A percentile compares a stretch with the other conserved stretches of the same genome.
Conservation (phyloP, 2,113 vertebrate genomes). For the Struthidea cinerea region DNA sequence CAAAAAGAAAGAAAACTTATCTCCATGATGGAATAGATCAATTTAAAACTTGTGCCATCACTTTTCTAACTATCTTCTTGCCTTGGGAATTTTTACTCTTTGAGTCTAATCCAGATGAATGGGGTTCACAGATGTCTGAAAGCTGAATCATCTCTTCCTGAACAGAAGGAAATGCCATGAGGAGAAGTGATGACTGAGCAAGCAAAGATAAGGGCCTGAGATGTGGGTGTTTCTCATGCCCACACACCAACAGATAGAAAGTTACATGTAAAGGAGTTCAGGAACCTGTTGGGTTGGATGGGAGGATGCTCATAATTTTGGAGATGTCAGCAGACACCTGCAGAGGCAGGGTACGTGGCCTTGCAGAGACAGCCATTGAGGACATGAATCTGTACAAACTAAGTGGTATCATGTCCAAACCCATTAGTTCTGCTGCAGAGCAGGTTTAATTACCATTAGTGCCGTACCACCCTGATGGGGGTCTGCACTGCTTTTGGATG, state of each 20-base stretch:
- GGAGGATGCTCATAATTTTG: neutral
- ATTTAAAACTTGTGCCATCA: neutral
- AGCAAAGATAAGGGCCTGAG: neutral
- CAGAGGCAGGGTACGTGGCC: neutral
- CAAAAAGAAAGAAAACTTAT: neutral
- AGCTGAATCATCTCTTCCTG: neutral
- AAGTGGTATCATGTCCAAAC: neutral
- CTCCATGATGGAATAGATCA: neutral
- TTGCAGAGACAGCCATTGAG: neutral
- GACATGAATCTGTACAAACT: rapidly evolving
- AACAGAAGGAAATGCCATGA: neutral
- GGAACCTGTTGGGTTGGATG: neutral
- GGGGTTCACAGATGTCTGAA: neutral
- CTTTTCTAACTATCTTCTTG: neutral
- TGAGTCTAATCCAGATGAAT: neutral
- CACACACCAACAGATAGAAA: neutral
- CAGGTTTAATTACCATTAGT: neutral
- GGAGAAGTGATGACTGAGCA: neutral
- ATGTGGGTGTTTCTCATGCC: neutral
- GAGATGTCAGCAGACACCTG: neutral
- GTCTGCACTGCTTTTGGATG: neutral
- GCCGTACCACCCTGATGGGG: neutral
- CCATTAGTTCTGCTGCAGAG: neutral
- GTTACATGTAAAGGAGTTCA: neutral
- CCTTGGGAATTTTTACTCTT: neutral